These are phyloP conservation scores for Pagetopsis macropterus DNA, from an alignment of 2,797 vertebrate species.

Conservation along the genomic window DNA sequence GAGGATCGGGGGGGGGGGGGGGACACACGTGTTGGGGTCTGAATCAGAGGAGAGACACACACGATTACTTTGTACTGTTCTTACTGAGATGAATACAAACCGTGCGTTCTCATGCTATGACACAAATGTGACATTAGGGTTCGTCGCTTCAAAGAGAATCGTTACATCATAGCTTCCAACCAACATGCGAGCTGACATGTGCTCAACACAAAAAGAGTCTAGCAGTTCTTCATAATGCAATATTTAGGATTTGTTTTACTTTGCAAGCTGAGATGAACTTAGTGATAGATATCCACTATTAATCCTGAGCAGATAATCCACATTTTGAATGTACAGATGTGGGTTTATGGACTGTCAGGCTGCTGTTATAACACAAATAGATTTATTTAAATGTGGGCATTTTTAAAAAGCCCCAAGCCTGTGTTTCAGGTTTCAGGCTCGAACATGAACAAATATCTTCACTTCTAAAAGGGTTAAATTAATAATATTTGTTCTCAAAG, in stretches of 20 bases:
- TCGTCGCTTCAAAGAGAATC: slow-evolving; percentile 25
- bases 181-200: neutral
- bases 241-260: neutral
- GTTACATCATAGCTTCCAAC: slow-evolving; percentile 38
- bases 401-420: neutral
- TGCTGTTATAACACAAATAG: neutral
- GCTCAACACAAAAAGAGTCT: neutral
- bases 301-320: neutral
- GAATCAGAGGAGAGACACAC: neutral
- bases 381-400: neutral
- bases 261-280: neutral
- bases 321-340: slow-evolving; percentile 1
- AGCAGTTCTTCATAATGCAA: neutral
- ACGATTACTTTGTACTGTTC: neutral
- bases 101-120: neutral
- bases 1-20: neutral
- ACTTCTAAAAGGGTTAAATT: too few species aligned
- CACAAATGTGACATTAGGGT: slow-evolving; percentile 15
- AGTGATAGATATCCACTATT: neutral
- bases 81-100: neutral
- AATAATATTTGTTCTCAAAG: too few species aligned
- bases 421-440: too few species aligned
- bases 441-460: too few species aligned
- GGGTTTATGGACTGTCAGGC: neutral
- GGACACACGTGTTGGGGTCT: neutral